These are phyloP conservation scores for Orthonychiurus folsomi DNA, from an alignment of 2,888 invertebrate genomes.

Conservation along the genomic window DNA sequence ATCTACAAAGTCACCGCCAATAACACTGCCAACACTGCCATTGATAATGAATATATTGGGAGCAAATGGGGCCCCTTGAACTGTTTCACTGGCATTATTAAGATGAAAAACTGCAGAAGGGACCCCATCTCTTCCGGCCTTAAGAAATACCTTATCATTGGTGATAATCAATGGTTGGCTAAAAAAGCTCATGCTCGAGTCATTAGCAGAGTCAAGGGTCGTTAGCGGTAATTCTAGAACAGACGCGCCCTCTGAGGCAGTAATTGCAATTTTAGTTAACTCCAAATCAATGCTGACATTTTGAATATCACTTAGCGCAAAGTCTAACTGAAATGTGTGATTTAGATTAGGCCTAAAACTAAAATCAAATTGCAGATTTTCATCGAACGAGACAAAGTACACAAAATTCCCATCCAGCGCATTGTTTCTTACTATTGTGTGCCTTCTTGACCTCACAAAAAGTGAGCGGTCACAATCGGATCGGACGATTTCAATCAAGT, in stretches of 20 bases:
- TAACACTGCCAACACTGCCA: background rate
- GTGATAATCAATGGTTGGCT: background rate
- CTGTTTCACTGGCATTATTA: too few relatives aligned
- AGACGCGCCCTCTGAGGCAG: too few relatives aligned
- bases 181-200: background rate
- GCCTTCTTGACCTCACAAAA: background rate
- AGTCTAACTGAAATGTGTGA: background rate
- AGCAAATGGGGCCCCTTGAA: background rate
- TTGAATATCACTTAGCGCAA: background rate
- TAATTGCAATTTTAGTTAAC: background rate
- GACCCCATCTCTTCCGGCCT: background rate
- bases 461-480: background rate
- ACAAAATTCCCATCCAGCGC: background rate
- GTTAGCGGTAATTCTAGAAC: background rate
- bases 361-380: background rate
- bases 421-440: background rate
- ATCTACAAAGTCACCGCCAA: background rate
- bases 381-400: background rate
- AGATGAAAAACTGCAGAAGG: too few relatives aligned
- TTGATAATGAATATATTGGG: background rate
- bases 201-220: background rate
- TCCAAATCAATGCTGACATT: background rate
- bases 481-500: background rate
- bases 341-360: background rate
- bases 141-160: background rate